Base-by-base conservation (phyloP, 2,797 vertebrate genomes). In the Crocidura indochinensis region DNA sequence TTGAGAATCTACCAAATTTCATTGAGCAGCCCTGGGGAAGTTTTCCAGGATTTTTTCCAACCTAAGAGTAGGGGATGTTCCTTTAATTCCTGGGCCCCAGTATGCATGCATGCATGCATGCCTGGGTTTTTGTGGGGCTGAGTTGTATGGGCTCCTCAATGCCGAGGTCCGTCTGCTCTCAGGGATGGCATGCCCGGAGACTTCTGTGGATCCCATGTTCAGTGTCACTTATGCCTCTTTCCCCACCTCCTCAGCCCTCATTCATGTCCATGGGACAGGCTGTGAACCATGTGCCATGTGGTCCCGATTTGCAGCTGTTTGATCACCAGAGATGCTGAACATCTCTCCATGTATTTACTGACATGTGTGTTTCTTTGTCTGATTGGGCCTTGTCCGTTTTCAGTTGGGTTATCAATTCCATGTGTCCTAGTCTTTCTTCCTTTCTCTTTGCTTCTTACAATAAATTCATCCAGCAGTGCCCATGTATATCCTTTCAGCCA, bases 361-460 rank as follows among this genome's bases (percentile, higher is more conserved):
- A 76, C 26, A 7, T 51, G 10, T 27, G 26, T 47, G 8, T 72
- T 87, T 91, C 51, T 31, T 81, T 74, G 14, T 91, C 11, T 64
- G 69, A 27, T 65, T 10, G 3, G 44, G 20, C 24, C 15, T 27
- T 68, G 44, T 64, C n/a, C 26, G 1, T 64, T 80, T 87, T 56
- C 67, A 56, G 5, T 81, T 80, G 27, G 44, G n/a, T 78, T 88
- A 19, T 31, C 29, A 62, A 4, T 49, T 75, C 10, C 14, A 4
- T 38, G 10, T 51, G 51, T 71, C 19, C 20, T 75, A 0, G 47
- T 87, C 29, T 93, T 47, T 29, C 20, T 44, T 10, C 24, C 72
- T 76, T 84, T 79, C 20, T 81, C 47, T 84, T 62, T 38, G 31
- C 17, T 3, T 84, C 84, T 72, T 47, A 62, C 53, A 24, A 62